Evolutionary conservation across 2,888 invertebrate species (phyloP).

Genomic region (Polia nebulosa): DNA sequence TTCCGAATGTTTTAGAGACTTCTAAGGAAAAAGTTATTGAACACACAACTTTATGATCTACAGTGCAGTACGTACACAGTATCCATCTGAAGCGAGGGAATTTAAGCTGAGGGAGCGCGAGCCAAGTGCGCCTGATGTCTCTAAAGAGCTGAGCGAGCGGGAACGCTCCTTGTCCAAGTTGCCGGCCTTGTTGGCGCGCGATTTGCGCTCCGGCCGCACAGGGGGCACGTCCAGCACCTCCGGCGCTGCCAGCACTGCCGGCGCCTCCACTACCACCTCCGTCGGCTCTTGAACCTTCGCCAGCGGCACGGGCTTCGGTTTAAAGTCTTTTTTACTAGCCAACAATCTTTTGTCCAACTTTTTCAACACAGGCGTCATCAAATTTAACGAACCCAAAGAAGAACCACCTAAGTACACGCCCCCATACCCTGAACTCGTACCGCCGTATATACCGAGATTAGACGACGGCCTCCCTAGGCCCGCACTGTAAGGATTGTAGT

Average conservation of each 20-base stretch:
- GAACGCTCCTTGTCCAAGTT: constrained; percentile 86
- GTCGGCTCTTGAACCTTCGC: constrained; percentile 76
- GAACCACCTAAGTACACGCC: constrained; percentile 92
- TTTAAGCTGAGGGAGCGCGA: constrained; percentile 92
- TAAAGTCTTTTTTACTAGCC: constrained; percentile 89
- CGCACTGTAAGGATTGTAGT: constrained; percentile 86
- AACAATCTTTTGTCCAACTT: constrained; percentile 87
- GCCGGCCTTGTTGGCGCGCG: constrained; percentile 72
- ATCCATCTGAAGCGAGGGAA: constrained; percentile 95
- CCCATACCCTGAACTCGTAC: constrained; percentile 93
- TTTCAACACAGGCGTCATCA: constrained; percentile 90
- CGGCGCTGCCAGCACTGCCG: constrained; percentile 53
- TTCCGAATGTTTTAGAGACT: background rate
- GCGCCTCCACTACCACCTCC: constrained; percentile 53
- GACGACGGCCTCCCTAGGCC: constrained; percentile 84
- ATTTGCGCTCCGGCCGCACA: constrained; percentile 83
- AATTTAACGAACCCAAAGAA: constrained; percentile 90
- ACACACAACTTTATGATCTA: background rate
- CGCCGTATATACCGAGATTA: constrained; percentile 91
- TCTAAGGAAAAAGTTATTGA: background rate
- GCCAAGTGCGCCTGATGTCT: constrained; percentile 79
- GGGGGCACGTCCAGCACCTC: constrained; percentile 70
- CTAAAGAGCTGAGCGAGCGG: constrained; percentile 84
- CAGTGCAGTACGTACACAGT: constrained; percentile 92
- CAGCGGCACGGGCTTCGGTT: constrained; percentile 84